Evolutionary conservation across 2,888 invertebrate genomes (phyloP).

Genomic region (Ariolimax columbianus): DNA sequence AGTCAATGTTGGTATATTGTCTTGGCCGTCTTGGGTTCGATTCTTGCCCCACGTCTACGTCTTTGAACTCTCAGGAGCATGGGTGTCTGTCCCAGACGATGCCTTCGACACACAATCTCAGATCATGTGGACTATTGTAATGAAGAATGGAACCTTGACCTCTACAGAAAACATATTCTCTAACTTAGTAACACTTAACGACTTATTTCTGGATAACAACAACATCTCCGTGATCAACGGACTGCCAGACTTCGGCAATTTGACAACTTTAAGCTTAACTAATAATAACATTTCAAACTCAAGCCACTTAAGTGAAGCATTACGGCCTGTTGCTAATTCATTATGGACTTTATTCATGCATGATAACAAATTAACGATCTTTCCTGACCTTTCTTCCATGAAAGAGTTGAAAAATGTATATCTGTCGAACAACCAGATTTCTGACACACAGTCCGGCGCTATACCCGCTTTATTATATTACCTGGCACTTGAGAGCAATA

Average conservation of each 20-base stretch:
- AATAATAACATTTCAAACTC: not conserved
- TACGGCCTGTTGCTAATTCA: not conserved
- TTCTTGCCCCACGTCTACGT: not conserved
- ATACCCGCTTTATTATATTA: not conserved
- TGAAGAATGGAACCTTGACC: not conserved
- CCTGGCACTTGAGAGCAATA: not conserved
- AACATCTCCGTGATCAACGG: not conserved
- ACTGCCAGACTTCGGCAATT: not conserved
- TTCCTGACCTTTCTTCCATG: not conserved
- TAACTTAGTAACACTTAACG: not conserved
- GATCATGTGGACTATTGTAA: not conserved
- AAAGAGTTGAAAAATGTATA: not conserved
- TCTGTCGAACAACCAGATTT: not conserved
- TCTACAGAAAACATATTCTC: not conserved
- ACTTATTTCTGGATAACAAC: slow-evolving; percentile 4
- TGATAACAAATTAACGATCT: not conserved
- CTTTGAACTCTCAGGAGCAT: not conserved
- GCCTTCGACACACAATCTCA: not conserved
- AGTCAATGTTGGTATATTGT: not conserved
- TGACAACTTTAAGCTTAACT: not conserved
- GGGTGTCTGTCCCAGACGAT: not conserved
- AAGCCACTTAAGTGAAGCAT: not conserved
- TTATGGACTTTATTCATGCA: not conserved
- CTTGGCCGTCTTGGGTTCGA: slow-evolving; percentile 3
- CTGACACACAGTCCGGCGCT: not conserved